Evolutionary conservation across 2,797 vertebrate species (phyloP).

Genomic region (Poeciliopsis turneri): DNA sequence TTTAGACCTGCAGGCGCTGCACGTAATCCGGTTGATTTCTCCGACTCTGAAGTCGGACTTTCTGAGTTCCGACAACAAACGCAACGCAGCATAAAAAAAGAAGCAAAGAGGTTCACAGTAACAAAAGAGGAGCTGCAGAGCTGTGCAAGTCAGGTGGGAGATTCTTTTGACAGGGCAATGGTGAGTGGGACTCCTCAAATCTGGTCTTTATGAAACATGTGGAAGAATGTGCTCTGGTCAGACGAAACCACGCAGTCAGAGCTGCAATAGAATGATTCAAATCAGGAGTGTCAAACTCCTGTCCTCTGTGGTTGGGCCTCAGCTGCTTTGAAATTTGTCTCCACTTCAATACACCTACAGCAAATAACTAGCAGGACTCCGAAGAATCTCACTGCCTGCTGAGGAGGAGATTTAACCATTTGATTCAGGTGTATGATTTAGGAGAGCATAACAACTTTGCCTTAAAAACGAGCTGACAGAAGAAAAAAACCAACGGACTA

Average conservation of each 20-base stretch:
- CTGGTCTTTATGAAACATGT: background rate
- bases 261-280: background rate
- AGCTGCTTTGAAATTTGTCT: background rate
- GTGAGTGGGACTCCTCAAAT: background rate
- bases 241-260: too few species aligned
- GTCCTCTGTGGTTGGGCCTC: too few species aligned
- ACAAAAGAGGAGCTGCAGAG: background rate
- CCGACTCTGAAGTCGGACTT: too few species aligned
- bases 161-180: background rate
- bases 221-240: background rate
- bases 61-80: too few species aligned
- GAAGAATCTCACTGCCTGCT: too few species aligned
- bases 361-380: background rate
- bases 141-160: background rate
- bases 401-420: too few species aligned
- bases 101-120: background rate
- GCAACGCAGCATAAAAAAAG: background rate
- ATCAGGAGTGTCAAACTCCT: background rate
- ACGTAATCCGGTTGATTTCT: too few species aligned
- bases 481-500: background rate
- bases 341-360: background rate
- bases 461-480: background rate
- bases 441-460: background rate
- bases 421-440: background rate
- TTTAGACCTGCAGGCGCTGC: too few species aligned